Evolutionary conservation across 2,113 vertebrate genomes (phyloP), one percentile per base, ranked within the genome.

Genomic region (Pitta sordida): DNA sequence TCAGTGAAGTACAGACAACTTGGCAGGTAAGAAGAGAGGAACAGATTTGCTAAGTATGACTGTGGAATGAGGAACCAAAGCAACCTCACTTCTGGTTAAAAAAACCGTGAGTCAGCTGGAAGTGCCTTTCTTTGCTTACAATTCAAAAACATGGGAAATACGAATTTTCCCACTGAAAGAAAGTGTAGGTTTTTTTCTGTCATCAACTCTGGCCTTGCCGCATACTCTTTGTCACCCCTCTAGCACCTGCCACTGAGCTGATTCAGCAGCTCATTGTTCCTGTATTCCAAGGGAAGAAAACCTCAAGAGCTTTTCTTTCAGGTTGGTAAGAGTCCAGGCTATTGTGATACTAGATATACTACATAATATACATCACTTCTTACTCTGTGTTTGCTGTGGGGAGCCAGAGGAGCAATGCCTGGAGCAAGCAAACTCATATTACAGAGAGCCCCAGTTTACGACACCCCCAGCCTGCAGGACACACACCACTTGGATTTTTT

Each of bases 141-240:
- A 14, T n/a, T 74, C 62, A 15, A 83, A 69, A 69, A 56, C 3
- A 21, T 2, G 16, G 3, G 52, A 74, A 86, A 81, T 19, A 81
- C 0, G 46, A 88, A 36, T 52, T 49, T 23, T 70, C 26, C n/a
- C 12, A 5, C 4, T 24, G 36, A 43, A 81, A 79, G 2, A 6
- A 88, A 80, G 29, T 6, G 21, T 15, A 62, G 16, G 9, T 2
- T 37, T 36, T 37, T 36, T 65, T 79, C 37, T 41, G 7, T 13
- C 36, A 46, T 14, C 74, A 83, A 17, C 48, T 27, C 48, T 1
- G 5, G 65, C 36, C 74, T 90, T 10, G 0, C 32, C 14, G 37
- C 2, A 0, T 10, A 75, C 29, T 36, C n/a, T 71, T 58, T 39
- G 11, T 0, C 1, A 43, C n/a, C 16, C 1, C 1, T 30, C 52